A percentile compares a stretch with the other conserved stretches of the same genome.
phyloP scores from a whole-genome alignment of 1,140 invertebrate genomes.

The Drosophila lini region DNA sequence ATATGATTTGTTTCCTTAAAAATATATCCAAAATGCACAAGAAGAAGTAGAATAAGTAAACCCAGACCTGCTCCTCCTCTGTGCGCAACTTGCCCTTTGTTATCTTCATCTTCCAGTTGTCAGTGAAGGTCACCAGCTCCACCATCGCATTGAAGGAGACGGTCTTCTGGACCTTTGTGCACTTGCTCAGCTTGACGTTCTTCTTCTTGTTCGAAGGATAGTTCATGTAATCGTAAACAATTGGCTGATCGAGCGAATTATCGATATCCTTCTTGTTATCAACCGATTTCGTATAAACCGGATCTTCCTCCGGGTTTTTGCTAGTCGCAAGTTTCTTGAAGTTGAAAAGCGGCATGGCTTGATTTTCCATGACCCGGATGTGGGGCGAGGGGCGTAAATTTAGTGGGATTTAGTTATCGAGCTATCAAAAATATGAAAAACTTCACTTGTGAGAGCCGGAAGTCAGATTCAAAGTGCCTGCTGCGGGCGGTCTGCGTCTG shows the following conservation, averaged over 20 bases:
- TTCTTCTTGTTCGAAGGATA: constrained; percentile 47
- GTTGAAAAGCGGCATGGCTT: not conserved
- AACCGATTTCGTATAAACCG: not conserved
- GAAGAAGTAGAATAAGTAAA: not conserved
- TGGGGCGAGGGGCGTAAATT: constrained; percentile 7
- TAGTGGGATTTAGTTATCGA: constrained; percentile 28
- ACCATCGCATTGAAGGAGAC: constrained; percentile 61
- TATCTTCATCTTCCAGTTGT: constrained; percentile 52
- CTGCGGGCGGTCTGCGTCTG: not conserved
- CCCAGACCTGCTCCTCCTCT: constrained; percentile 67
- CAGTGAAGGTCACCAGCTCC: constrained; percentile 56
- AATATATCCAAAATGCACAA: not conserved
- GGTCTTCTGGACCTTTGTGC: constrained; percentile 10
- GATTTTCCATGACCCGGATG: constrained; percentile 11
- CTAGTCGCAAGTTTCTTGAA: not conserved
- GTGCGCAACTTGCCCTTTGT: constrained; percentile 40
- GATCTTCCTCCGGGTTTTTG: not conserved
- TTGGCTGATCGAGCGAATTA: constrained; percentile 4
- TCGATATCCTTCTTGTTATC: not conserved
- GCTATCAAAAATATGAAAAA: constrained; percentile 44
- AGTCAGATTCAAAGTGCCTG: constrained; percentile 19
- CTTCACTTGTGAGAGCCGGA: constrained; percentile 6
- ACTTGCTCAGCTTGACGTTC: constrained; percentile 3
- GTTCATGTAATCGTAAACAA: constrained; percentile 67
- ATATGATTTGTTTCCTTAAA: not conserved